phyloP scores from a whole-genome alignment of 1,140 invertebrate species.

The Stenopsyche tienmushanensis region DNA sequence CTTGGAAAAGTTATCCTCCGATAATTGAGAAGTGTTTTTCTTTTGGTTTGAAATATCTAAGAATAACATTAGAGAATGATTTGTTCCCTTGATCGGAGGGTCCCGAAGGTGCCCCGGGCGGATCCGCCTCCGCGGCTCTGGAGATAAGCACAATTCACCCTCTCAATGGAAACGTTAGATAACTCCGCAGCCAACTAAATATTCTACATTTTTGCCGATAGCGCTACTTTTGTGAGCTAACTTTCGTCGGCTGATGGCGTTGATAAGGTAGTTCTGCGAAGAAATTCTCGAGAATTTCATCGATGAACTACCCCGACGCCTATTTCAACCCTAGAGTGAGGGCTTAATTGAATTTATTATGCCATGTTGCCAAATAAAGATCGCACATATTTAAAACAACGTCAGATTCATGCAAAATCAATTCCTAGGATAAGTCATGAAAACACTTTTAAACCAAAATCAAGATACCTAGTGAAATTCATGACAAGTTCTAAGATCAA shows the following conservation, averaged over 20 bases:
- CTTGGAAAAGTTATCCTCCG: constrained; percentile 15
- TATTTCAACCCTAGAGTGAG: too few species aligned
- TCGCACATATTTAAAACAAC: too few species aligned
- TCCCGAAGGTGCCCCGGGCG: not conserved
- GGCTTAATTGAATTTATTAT: too few species aligned
- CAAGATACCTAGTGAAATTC: too few species aligned
- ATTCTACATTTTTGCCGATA: constrained; percentile 24
- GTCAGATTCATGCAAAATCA: too few species aligned
- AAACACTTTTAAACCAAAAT: too few species aligned
- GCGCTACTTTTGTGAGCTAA: constrained; percentile 9
- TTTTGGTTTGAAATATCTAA: constrained; percentile 29
- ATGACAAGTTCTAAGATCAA: too few species aligned
- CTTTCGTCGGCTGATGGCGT: constrained; percentile 10
- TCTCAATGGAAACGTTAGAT: constrained; percentile 26
- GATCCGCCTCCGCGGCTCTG: not conserved
- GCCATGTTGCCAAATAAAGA: too few species aligned
- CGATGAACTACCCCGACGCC: too few species aligned
- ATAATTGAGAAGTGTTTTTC: constrained; percentile 28
- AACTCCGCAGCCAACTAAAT: constrained; percentile 7
- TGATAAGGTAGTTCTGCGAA: too few species aligned
- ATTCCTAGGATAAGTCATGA: too few species aligned
- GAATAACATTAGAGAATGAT: constrained; percentile 25
- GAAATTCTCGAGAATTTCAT: too few species aligned
- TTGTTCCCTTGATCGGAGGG: constrained; percentile 8
- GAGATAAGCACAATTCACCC: constrained; percentile 11